A percentile compares a stretch with the other conserved stretches of the same genome.
phyloP scores from a whole-genome alignment of 2,797 vertebrate species.

The Tenualosa thibaudeaui region DNA sequence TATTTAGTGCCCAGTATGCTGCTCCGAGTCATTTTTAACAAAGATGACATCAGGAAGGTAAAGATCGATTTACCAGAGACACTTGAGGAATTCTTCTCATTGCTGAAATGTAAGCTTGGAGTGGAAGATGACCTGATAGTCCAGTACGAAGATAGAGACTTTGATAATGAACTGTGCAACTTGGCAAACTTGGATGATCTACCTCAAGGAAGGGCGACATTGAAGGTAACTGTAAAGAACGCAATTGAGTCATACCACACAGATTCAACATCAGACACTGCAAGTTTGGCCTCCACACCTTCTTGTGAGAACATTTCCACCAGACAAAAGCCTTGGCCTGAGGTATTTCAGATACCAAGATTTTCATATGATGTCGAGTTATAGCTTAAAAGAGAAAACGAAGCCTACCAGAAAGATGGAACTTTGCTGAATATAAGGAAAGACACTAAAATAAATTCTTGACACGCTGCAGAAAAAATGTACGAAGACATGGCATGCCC shows the following conservation, averaged over 20 bases:
- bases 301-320: no score
- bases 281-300: no score
- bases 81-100: slow-evolving; percentile 5
- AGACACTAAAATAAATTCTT: slow-evolving; percentile 52
- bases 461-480: slow-evolving; percentile 46
- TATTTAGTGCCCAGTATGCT: not conserved
- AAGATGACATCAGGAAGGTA: slow-evolving; percentile 27
- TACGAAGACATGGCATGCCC: slow-evolving; percentile 46
- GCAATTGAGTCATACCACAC: slow-evolving; percentile 31
- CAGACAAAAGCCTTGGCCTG: no score
- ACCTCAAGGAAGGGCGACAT: not conserved
- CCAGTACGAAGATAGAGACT: slow-evolving; percentile 30
- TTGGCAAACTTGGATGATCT: slow-evolving; percentile 29
- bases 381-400: slow-evolving; percentile 42
- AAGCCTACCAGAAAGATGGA: slow-evolving; percentile 47
- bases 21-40: not conserved
- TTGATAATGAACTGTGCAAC: slow-evolving; percentile 36
- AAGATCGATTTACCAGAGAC: slow-evolving; percentile 13
- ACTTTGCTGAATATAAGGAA: slow-evolving; percentile 43
- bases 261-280: slow-evolving; percentile 42
- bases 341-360: slow-evolving; percentile 40
- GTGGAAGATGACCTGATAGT: slow-evolving; percentile 22
- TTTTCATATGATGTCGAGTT: slow-evolving; percentile 50
- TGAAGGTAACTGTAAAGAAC: slow-evolving; percentile 35
- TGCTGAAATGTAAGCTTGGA: slow-evolving; percentile 18